These are phyloP conservation scores for Acrobasis repandana DNA, from an alignment of 2,888 invertebrate species.

Conservation along the genomic window DNA sequence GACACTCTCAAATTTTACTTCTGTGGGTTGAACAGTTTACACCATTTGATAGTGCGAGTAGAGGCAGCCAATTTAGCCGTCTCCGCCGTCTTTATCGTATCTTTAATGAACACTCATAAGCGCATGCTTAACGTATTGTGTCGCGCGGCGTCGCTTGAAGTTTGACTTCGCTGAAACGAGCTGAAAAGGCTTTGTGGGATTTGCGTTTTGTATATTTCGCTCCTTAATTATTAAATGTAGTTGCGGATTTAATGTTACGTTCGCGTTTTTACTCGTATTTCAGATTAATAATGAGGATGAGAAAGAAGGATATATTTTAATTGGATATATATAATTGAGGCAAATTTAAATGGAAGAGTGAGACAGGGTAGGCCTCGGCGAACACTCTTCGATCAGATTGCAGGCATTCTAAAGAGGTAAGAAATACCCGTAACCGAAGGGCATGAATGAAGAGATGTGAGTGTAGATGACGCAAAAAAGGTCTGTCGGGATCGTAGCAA, in stretches of 20 bases:
- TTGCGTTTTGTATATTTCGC: slow-evolving; percentile 52
- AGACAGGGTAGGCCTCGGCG: too few species aligned
- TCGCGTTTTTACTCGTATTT: slow-evolving; percentile 10
- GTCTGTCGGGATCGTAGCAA: too few species aligned
- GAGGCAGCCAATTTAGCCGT: slow-evolving; percentile 68
- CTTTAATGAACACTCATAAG: slow-evolving; percentile 82
- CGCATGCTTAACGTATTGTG: slow-evolving; percentile 73
- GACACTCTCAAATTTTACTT: not conserved
- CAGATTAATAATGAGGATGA: too few species aligned
- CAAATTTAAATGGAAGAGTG: too few species aligned
- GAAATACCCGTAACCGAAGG: too few species aligned
- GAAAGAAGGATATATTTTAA: too few species aligned
- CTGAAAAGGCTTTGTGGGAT: slow-evolving; percentile 63
- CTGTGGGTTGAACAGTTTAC: not conserved
- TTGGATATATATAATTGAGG: too few species aligned
- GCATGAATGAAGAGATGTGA: too few species aligned
- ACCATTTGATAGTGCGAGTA: slow-evolving; percentile 21
- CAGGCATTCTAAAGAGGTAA: too few species aligned
- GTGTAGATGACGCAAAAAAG: too few species aligned
- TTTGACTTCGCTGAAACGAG: slow-evolving; percentile 42
- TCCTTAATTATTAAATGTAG: slow-evolving; percentile 33
- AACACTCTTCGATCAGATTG: too few species aligned
- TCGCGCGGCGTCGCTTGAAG: slow-evolving; percentile 42
- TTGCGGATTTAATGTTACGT: slow-evolving; percentile 21
- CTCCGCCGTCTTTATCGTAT: slow-evolving; percentile 79